Percentiles rank a stretch among this genome's conserved stretches.
These are phyloP conservation scores for Amphipoea lucens DNA, from an alignment of 2,888 invertebrate genomes.

Conservation along the genomic window DNA sequence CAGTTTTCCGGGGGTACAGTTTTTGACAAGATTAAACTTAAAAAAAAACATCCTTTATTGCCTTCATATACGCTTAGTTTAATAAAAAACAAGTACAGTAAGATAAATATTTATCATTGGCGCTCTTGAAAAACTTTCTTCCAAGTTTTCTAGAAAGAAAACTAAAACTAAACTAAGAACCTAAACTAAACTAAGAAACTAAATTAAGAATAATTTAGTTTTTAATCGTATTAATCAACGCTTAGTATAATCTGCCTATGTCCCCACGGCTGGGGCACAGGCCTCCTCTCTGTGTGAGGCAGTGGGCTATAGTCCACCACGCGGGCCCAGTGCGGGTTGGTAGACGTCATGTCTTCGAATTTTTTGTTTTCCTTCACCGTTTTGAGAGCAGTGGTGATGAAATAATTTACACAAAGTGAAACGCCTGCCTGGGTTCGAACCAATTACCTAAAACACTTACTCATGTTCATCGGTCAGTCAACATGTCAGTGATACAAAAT, in stretches of 20 bases:
- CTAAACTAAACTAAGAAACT: no score
- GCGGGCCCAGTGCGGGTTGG: background rate
- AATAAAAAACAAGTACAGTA: background rate
- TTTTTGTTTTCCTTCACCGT: background rate
- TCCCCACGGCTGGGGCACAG: background rate
- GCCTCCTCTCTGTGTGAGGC: background rate
- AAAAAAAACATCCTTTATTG: background rate
- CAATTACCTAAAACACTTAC: background rate
- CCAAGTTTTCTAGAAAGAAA: background rate
- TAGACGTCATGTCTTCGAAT: background rate
- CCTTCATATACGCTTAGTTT: background rate
- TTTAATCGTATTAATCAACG: background rate
- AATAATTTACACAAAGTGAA: no score
- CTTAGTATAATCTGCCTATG: background rate
- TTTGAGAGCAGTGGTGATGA: no score
- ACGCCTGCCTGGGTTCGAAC: no score
- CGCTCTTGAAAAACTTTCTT: background rate
- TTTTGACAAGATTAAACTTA: no score
- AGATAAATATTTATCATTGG: background rate
- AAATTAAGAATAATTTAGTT: no score
- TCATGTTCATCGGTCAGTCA: background rate
- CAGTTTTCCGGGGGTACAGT: background rate
- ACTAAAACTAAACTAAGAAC: no score
- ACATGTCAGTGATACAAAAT: background rate
- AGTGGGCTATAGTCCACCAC: background rate